These are phyloP conservation scores for Spodoptera exigua DNA, from an alignment of 2,888 invertebrate genomes.

Conservation along the genomic window DNA sequence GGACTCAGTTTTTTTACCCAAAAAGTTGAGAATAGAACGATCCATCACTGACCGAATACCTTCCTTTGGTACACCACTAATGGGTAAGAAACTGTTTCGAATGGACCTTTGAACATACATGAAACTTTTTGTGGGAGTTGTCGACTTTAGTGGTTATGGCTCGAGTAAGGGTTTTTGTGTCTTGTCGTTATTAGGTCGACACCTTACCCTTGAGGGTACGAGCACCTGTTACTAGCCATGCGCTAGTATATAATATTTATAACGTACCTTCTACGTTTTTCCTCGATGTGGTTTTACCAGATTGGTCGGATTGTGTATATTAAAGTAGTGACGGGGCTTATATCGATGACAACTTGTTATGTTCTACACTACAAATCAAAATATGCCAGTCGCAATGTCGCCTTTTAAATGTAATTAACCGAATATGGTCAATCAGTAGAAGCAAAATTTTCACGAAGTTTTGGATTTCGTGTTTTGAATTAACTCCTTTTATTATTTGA, in stretches of 20 bases:
- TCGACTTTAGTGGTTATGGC: constrained; percentile 24
- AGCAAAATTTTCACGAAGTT: no score
- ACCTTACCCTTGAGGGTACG: constrained; percentile 28
- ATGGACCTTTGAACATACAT: constrained; percentile 24
- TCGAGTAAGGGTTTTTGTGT: constrained; percentile 30
- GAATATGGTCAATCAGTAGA: no score
- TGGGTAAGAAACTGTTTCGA: constrained; percentile 17
- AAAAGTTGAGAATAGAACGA: constrained; percentile 17
- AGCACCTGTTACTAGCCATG: constrained; percentile 28
- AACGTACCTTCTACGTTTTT: background rate
- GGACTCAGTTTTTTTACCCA: constrained; percentile 22
- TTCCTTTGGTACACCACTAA: constrained; percentile 1
- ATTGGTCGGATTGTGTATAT: background rate
- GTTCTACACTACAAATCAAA: no score
- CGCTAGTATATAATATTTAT: constrained; percentile 29
- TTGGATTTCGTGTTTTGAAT: no score
- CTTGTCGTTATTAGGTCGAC: constrained; percentile 31
- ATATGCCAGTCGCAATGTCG: no score
- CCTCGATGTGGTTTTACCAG: constrained; percentile 11
- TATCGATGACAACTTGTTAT: no score
- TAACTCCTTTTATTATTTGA: no score
- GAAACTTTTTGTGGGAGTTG: constrained; percentile 38
- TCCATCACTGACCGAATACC: constrained; percentile 25
- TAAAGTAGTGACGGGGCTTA: no score
- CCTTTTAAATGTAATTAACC: no score